A percentile compares a stretch with the other conserved stretches of the same genome.
phyloP scores from a whole-genome alignment of 2,797 vertebrate species.

The Micropoecilia bifurca region DNA sequence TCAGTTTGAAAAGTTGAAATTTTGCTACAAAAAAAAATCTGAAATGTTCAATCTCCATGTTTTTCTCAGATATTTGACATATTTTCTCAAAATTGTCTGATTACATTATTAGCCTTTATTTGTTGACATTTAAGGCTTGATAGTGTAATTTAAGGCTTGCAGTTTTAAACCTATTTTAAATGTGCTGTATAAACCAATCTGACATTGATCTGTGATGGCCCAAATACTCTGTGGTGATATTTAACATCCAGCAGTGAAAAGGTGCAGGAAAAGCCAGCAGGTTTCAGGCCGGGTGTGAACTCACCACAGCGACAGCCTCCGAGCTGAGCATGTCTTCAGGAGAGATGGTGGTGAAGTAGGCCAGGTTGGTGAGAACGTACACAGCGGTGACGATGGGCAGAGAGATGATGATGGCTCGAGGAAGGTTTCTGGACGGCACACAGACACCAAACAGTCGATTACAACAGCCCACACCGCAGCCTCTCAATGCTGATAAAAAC shows the following conservation, averaged over 20 bases:
- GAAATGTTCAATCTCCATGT: too few relatives aligned
- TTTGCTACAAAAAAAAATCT: too few relatives aligned
- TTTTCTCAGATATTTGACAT: too few relatives aligned
- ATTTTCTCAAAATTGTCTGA: too few relatives aligned
- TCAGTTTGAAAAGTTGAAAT: too few relatives aligned
- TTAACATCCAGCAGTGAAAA: background rate
- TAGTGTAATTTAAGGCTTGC: too few relatives aligned
- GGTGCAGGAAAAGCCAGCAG: background rate
- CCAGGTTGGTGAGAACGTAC: constrained; percentile 96
- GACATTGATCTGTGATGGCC: too few relatives aligned
- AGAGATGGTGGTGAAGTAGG: constrained; percentile 94
- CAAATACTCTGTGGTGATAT: background rate
- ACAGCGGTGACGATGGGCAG: constrained; percentile 93
- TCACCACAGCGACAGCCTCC: constrained; percentile 93
- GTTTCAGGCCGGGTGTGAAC: constrained; percentile 21
- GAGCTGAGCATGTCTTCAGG: constrained; percentile 88
- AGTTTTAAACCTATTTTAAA: too few relatives aligned
- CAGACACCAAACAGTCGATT: background rate
- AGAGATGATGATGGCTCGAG: constrained; percentile 97
- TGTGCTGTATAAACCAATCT: too few relatives aligned
- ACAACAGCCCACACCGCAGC: background rate
- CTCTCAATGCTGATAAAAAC: background rate
- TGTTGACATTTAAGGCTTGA: too few relatives aligned
- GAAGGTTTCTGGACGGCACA: constrained; percentile 87
- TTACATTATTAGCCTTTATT: too few relatives aligned